Base-by-base conservation (phyloP, 2,888 invertebrate species). In the Invenusta paracnida region DNA sequence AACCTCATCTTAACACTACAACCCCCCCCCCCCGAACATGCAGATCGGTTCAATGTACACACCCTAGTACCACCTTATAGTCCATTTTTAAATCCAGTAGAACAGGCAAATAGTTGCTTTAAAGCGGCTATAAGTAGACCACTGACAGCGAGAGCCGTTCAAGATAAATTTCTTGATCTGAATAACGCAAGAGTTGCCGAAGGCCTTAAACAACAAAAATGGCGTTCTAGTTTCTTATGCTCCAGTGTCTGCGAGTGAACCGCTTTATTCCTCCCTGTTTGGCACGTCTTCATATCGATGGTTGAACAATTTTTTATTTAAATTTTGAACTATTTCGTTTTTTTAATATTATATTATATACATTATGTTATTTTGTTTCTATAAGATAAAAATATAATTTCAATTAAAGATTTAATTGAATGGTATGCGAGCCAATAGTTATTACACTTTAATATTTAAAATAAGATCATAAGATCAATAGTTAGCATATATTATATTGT, bases 71-170 rank as follows among this genome's bases (percentile, higher is more conserved):
- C n/a, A n/a, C n/a, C n/a, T n/a, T 27, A 79, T 25, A 5, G 29
- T 5, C 29, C 23, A 27, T 79, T 79, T 79, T 28, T 79, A 23
- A 79, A 79, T 28, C 79, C 79, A 79, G 29, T 79, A 28, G 79
- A 79, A 28, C 79, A 79, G 29, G 79, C 79, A 79, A 23, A 79
- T 28, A 79, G 29, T 79, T 79, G 79, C 79, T 79, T 79, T 79
- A 23, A 79, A 28, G 79, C 79, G 27, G 79, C 79, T 79, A 28
- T 79, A 79, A 79, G 79, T 79, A 23, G 79, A 23, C 79, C 5
- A 28, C 79, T 79, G 29, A 27, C 79, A 79, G 13, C 79, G 23
- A 28, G 29, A 13, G 27, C 13, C 23, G 79, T 79, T 79, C 79
- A 79, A 79, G 11, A 79, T 23, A 25, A 79, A 23, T 25, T 79